These are phyloP conservation scores for Haemorhous mexicanus DNA, from an alignment of 2,113 vertebrate genomes.

Conservation along the genomic window DNA sequence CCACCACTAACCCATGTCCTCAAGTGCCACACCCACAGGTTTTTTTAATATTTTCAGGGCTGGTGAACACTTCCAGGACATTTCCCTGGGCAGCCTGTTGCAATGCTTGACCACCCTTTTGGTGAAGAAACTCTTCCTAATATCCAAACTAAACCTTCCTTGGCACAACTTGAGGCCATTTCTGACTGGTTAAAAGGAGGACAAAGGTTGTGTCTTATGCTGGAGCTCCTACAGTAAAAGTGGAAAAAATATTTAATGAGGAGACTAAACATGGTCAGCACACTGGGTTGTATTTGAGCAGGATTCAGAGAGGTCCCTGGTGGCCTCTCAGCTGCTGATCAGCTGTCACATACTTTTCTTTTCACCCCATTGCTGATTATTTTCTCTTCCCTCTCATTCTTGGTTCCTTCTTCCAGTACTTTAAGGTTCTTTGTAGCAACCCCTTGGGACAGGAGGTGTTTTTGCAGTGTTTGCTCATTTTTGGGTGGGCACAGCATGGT, in stretches of 20 bases:
- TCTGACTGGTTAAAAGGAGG: not conserved
- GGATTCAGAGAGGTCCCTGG: not conserved
- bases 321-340: not conserved
- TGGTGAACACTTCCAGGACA: not conserved
- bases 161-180: not conserved
- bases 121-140: not conserved
- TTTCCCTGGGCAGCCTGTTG: not conserved
- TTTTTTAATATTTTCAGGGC: not conserved
- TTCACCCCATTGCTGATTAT: not conserved
- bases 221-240: not conserved
- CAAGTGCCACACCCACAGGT: accelerated
- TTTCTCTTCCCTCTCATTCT: not conserved
- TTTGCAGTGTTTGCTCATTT: not conserved
- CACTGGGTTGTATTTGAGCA: not conserved
- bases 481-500: not conserved
- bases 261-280: not conserved
- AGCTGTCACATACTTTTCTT: not conserved
- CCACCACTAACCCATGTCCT: not conserved
- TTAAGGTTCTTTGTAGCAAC: not conserved
- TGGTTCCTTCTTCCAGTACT: not conserved
- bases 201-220: not conserved
- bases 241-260: not conserved
- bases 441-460: not conserved
- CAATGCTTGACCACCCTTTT: not conserved
- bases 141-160: not conserved